phyloP scores from a whole-genome alignment of 2,888 invertebrate genomes.

The Synergus gifuensis region DNA sequence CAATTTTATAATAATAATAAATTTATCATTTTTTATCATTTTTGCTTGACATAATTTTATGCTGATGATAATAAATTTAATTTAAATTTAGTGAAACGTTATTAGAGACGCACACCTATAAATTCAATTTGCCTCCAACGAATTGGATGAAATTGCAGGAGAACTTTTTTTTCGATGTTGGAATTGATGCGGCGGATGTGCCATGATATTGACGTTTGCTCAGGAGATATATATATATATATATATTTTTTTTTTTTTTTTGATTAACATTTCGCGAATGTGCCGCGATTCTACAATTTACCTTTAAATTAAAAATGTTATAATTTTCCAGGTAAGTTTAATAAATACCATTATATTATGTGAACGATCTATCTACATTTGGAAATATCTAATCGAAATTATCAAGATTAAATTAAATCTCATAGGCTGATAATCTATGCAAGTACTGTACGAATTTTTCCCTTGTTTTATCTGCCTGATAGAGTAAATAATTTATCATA shows the following conservation, averaged over 20 bases:
- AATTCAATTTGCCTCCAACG: neutral
- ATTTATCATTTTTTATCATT: no score
- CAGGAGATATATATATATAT: neutral
- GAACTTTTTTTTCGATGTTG: neutral
- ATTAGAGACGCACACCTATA: neutral
- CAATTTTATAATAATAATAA: no score
- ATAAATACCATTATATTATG: neutral
- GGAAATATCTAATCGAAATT: neutral
- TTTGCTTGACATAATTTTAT: neutral
- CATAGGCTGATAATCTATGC: neutral
- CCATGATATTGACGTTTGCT: constrained; percentile 7
- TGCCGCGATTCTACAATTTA: neutral
- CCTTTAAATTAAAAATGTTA: neutral
- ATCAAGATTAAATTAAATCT: neutral
- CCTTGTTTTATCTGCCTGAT: no score
- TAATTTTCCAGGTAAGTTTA: neutral
- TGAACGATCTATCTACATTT: neutral
- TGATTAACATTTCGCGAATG: neutral
- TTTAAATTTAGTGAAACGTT: constrained; percentile 3
- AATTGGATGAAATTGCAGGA: neutral
- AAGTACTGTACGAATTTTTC: no score
- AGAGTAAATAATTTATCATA: no score
- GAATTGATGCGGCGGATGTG: neutral
- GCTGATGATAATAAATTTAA: neutral
- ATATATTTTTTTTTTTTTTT: neutral